Evolutionary conservation across 2,888 invertebrate species (phyloP).

Genomic region (Ophion obscuratus): DNA sequence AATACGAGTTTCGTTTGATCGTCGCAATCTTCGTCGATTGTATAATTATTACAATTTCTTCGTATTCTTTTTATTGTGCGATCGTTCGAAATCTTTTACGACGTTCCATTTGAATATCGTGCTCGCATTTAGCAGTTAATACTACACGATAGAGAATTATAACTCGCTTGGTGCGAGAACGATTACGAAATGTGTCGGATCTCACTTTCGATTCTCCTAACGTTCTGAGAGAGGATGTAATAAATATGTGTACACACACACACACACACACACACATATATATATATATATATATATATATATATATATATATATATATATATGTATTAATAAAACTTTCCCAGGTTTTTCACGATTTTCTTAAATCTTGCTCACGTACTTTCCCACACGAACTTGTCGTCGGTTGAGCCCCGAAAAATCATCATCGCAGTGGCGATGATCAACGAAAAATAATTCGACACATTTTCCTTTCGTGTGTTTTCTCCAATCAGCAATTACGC

Average conservation of each 20-base stretch:
- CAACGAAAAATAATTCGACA: background rate
- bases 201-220: constrained; percentile 43
- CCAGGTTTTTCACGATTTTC: constrained; percentile 4
- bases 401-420: too few relatives aligned
- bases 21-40: background rate
- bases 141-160: constrained; percentile 26
- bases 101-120: constrained; percentile 17
- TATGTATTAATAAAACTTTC: constrained; percentile 19
- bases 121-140: background rate
- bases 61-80: background rate
- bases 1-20: background rate
- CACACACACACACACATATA: too few relatives aligned
- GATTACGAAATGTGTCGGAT: constrained; percentile 38
- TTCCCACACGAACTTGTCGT: background rate
- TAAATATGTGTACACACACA: constrained; percentile 11
- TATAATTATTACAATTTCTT: too few relatives aligned
- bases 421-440: background rate
- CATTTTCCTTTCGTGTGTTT: constrained; percentile 46
- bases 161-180: background rate
- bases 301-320: background rate
- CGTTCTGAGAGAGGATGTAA: constrained; percentile 8
- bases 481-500: constrained; percentile 89
- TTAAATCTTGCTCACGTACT: constrained; percentile 12
- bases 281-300: background rate
- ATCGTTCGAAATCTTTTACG: background rate